Conservation (phyloP, 2,113 vertebrate genomes). For the Anhinga anhinga region DNA sequence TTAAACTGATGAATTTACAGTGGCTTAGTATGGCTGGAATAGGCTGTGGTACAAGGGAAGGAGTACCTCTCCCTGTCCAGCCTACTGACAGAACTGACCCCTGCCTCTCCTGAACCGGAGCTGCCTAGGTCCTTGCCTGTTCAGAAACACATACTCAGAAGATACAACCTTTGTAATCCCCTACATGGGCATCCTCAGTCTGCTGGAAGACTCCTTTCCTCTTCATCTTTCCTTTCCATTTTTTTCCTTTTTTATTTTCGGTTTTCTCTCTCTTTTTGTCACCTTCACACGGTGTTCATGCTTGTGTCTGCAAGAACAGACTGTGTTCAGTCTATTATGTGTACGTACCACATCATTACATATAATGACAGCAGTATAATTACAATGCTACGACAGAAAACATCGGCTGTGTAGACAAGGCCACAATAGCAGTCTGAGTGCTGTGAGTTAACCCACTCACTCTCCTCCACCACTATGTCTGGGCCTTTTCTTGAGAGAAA, state of each 20-base stretch:
- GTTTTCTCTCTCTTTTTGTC: not conserved
- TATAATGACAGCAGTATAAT: not conserved
- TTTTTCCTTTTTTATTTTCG: not conserved
- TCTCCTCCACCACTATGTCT: not conserved
- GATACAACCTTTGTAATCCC: not conserved
- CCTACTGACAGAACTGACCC: not conserved
- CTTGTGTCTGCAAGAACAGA: not conserved
- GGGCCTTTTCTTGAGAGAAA: not conserved
- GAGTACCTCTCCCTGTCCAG: not conserved
- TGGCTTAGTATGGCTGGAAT: not conserved
- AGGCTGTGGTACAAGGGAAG: not conserved
- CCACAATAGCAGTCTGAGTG: not conserved
- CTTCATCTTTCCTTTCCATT: not conserved
- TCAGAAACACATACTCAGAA: not conserved
- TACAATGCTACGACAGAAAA: not conserved
- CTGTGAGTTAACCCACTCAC: not conserved
- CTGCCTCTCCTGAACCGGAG: not conserved
- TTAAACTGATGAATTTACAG: not conserved
- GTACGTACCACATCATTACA: not conserved
- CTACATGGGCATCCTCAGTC: not conserved
- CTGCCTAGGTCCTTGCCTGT: not conserved
- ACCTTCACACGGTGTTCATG: not conserved
- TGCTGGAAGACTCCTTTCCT: not conserved
- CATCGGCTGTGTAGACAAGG: not conserved
- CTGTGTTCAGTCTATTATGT: not conserved